A percentile compares a stretch with the other conserved stretches of the same genome.
Conservation (phyloP, 2,113 vertebrate species). For the Nymphicus hollandicus region DNA sequence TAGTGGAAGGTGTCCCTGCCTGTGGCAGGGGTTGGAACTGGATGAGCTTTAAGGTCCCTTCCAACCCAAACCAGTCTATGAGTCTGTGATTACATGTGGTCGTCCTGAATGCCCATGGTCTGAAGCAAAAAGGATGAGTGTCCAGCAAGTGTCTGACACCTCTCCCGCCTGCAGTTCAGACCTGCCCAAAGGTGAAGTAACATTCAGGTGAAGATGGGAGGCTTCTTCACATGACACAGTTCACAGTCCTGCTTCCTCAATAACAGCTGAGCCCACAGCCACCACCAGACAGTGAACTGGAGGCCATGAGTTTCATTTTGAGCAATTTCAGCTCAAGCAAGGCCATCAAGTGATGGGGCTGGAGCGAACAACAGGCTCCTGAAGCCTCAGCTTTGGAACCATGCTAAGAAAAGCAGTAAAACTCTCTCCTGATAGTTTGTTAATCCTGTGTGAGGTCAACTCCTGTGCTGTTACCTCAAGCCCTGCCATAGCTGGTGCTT, state of each 20-base stretch:
- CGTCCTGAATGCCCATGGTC: not conserved
- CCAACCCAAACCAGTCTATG: not conserved
- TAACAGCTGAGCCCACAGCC: not conserved
- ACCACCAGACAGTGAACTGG: not conserved
- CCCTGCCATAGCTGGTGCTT: not conserved
- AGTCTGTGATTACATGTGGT: not conserved
- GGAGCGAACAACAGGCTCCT: not conserved
- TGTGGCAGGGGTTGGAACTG: accelerated
- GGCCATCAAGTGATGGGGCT: not conserved
- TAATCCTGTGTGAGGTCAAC: not conserved
- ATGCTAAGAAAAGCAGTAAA: not conserved
- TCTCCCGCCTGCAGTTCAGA: too few relatives aligned
- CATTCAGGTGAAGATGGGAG: accelerated
- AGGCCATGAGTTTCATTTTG: not conserved
- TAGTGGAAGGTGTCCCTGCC: not conserved
- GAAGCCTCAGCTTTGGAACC: not conserved
- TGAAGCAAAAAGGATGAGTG: not conserved
- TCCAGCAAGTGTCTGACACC: too few relatives aligned
- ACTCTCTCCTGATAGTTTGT: not conserved
- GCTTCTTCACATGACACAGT: not conserved
- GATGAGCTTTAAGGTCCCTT: not conserved
- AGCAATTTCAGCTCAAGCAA: not conserved
- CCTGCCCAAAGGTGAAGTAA: not conserved
- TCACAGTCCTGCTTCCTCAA: not conserved
- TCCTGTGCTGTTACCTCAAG: not conserved